These are phyloP conservation scores for Caenorhabditis panamensis DNA, from an alignment of 2,888 invertebrate genomes.

Conservation along the genomic window DNA sequence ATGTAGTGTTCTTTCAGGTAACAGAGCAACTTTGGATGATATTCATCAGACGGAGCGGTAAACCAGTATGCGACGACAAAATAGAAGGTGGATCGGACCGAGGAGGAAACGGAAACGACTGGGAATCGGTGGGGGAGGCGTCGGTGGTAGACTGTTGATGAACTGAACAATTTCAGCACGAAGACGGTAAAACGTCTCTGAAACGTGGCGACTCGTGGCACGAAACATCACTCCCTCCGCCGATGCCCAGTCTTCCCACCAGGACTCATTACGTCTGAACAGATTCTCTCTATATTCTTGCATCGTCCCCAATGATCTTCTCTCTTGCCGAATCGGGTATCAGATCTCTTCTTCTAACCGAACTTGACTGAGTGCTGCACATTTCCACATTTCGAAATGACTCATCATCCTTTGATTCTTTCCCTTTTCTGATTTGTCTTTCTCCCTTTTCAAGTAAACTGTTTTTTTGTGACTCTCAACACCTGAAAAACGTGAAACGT, in stretches of 20 bases:
- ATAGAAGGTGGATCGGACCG: slow-evolving; percentile 63
- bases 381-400: slow-evolving; percentile 9
- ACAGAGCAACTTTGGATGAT: slow-evolving; percentile 74
- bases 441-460: slow-evolving; percentile 1
- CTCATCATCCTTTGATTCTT: not conserved
- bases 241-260: slow-evolving; percentile 66
- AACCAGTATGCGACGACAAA: slow-evolving; percentile 69
- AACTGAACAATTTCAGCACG: slow-evolving; percentile 36
- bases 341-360: slow-evolving; percentile 13
- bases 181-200: slow-evolving; percentile 53
- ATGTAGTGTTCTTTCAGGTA: slow-evolving; percentile 48
- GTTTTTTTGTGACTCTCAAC: slow-evolving; percentile 12
- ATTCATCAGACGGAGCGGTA: slow-evolving; percentile 68
- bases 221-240: slow-evolving; percentile 70
- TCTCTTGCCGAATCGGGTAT: slow-evolving; percentile 14
- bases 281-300: slow-evolving; percentile 19
- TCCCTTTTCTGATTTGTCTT: slow-evolving; percentile 15
- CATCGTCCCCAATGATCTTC: slow-evolving; percentile 4
- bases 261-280: slow-evolving; percentile 67
- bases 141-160: slow-evolving; percentile 28
- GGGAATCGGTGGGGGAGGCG: slow-evolving; percentile 62
- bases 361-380: not conserved
- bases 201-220: slow-evolving; percentile 70
- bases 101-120: slow-evolving; percentile 57
- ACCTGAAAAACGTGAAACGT: slow-evolving; percentile 13